Evolutionary conservation across 2,888 invertebrate genomes (phyloP), one percentile per base, ranked within the genome.

Genomic region (Troides aeacus): DNA sequence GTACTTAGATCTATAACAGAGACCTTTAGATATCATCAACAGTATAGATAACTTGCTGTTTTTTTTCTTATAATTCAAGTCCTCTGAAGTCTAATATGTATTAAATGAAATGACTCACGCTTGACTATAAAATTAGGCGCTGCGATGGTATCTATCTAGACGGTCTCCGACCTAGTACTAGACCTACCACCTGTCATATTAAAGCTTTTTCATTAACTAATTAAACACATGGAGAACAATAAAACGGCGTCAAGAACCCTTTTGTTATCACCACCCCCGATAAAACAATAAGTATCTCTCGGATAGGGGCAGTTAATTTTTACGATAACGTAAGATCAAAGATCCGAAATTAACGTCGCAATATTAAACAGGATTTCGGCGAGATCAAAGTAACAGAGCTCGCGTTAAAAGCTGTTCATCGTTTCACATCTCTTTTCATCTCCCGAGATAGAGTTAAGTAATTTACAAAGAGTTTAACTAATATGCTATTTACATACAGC

Each of bases 371-470:
- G 53, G 1, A 53, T n/a, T 53, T 53, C 53, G 39, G 7, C 39
- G 53, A 23, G 30, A 30, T 56, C 21, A 58, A 46, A 68, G 57
- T 58, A 42, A 59, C 23, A 21, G 42, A 58, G 64, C 18, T 17
- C 18, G 12, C 8, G n/a, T 53, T 39, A 53, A 18, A 53, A n/a
- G 15, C 17, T 18, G 53, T n/a, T 53, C 53, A n/a, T 58, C 23
- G 58, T 58, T 23, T 23, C 5, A 21, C 12, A 23, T 21, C 39
- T 7, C 58, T 58, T 30, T 58, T 58, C 18, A 53, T 53, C 18
- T 53, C 53, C 15, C 17, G n/a, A 18, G 53, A 53, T n/a, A 4
- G 6, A n/a, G 53, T 53, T 53, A 53, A 53, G 53, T 17, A 17
- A 53, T 53, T 53, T 53, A 57, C 57, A 39, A 1, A 2, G 7